A percentile compares a stretch with the other conserved stretches of the same genome.
phyloP scores from a whole-genome alignment of 2,888 invertebrate species.

The Mimachlamys varia region DNA sequence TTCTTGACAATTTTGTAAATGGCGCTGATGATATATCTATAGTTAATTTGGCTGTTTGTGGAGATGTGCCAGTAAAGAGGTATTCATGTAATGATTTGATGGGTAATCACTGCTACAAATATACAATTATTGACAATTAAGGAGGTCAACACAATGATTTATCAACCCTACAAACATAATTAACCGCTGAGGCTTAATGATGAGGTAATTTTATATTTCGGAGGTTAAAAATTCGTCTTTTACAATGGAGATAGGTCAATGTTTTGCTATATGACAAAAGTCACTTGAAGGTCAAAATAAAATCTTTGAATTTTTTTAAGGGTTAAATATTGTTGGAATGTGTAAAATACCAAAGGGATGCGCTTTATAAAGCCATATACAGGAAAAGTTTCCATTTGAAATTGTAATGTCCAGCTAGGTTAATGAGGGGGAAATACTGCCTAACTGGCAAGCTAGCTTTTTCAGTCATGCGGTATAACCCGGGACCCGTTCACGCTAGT shows the following conservation, averaged over 20 bases:
- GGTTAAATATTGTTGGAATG: no score
- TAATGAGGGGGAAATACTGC: no score
- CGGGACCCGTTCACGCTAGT: no score
- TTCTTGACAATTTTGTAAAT: conserved; percentile 9
- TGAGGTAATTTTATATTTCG: not conserved
- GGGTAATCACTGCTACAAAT: not conserved
- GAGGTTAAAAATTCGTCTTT: not conserved
- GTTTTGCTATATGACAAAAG: not conserved
- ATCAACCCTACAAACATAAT: not conserved
- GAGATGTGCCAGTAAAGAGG: conserved; percentile 5
- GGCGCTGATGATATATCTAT: not conserved
- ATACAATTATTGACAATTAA: conserved; percentile 1
- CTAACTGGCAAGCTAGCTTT: no score
- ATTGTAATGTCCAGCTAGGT: no score
- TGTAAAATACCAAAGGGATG: no score
- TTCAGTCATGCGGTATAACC: no score
- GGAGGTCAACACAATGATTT: not conserved
- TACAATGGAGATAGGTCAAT: not conserved
- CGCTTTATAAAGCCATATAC: no score
- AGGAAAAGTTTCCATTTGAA: no score
- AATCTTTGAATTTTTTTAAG: no score
- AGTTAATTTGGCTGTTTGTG: not conserved
- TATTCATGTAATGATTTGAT: not conserved
- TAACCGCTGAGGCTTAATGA: not conserved
- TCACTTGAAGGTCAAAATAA: no score